Percentiles rank a stretch among this genome's conserved stretches.
Evolutionary conservation across 2,888 invertebrate species (phyloP).

Genomic region (Trichopria drosophilae): DNA sequence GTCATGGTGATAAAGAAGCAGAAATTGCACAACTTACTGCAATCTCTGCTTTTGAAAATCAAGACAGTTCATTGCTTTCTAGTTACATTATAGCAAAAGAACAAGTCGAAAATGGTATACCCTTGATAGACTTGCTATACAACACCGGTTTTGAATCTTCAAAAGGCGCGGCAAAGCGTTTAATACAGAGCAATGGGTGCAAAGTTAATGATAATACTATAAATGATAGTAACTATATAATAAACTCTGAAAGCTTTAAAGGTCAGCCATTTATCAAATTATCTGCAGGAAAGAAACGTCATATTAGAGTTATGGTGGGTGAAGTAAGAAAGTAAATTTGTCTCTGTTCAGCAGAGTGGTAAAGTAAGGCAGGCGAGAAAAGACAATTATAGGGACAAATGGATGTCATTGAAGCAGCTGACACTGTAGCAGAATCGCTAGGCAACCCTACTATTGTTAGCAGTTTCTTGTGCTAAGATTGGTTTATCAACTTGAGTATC

Average conservation of each 20-base stretch:
- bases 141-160: slow-evolving; percentile 10
- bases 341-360: slow-evolving; percentile 6
- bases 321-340: slow-evolving; percentile 17
- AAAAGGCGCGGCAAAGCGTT: slow-evolving; percentile 10
- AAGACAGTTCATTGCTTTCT: slow-evolving; percentile 14
- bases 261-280: slow-evolving; percentile 13
- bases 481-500: too few species aligned
- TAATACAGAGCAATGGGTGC: slow-evolving; percentile 11
- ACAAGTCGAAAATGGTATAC: slow-evolving; percentile 13
- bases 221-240: slow-evolving; percentile 5
- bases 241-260: slow-evolving; percentile 10
- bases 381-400: too few species aligned
- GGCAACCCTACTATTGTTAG: too few species aligned
- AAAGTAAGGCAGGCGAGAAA: too few species aligned
- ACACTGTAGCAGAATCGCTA: too few species aligned
- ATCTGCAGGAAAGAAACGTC: slow-evolving; percentile 15
- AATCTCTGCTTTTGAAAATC: slow-evolving; percentile 13
- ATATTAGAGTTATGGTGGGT: slow-evolving; percentile 11
- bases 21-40: slow-evolving; percentile 9
- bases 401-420: too few species aligned
- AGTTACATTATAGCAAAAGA: slow-evolving; percentile 14
- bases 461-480: too few species aligned
- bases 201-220: slow-evolving; percentile 13
- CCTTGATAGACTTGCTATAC: slow-evolving; percentile 8
- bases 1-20: slow-evolving; percentile 16